These are phyloP conservation scores for Cantharis nigra DNA, from an alignment of 2,888 invertebrate species.

Conservation along the genomic window DNA sequence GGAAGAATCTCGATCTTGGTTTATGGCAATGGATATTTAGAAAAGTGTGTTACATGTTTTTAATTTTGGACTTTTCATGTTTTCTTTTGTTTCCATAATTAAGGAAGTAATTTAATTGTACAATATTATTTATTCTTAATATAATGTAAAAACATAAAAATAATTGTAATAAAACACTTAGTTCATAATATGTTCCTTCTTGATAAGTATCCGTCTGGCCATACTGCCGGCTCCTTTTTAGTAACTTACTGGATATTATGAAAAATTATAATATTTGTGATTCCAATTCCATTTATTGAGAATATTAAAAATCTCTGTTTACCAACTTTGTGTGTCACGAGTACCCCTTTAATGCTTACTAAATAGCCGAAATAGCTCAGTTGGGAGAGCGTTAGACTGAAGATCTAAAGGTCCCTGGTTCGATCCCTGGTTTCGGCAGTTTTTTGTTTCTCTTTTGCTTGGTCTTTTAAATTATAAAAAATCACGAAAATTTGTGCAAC, in stretches of 20 bases:
- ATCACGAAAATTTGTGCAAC: too few relatives aligned
- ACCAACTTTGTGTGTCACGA: not conserved
- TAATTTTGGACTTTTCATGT: not conserved
- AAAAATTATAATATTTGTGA: too few relatives aligned
- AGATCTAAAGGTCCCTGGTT: conserved; percentile 77
- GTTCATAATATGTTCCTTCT: too few relatives aligned
- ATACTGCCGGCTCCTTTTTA: too few relatives aligned
- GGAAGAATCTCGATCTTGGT: not conserved
- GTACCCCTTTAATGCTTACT: not conserved
- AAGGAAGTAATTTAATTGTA: not conserved
- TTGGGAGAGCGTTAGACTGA: conserved; percentile 81
- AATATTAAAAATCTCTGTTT: too few relatives aligned
- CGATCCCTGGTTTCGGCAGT: conserved; percentile 74
- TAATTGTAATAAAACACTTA: too few relatives aligned
- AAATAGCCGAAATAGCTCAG: conserved; percentile 74
- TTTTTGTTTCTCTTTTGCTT: not conserved
- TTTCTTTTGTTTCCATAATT: not conserved
- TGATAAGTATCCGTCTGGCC: too few relatives aligned
- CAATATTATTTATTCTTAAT: not conserved
- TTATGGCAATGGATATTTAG: not conserved
- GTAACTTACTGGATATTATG: too few relatives aligned
- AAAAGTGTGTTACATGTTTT: not conserved
- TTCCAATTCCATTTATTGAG: too few relatives aligned
- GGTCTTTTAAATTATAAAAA: too few relatives aligned
- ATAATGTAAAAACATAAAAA: too few relatives aligned